Base-by-base conservation (phyloP, 1,140 invertebrate species). In the Oreohelix idahoensis region DNA sequence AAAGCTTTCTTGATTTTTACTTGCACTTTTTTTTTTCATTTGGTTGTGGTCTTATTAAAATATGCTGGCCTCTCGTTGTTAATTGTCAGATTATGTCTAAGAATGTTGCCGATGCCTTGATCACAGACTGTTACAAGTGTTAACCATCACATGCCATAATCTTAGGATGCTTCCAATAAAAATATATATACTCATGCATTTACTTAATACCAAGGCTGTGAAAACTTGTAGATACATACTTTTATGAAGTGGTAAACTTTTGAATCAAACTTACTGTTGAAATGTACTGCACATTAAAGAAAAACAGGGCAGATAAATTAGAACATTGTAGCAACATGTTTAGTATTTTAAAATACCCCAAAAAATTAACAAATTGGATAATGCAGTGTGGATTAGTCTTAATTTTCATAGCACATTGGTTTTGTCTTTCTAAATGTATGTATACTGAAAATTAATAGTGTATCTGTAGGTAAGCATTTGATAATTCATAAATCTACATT, bases 161-260 rank as follows among this genome's bases (percentile, higher is more conserved):
- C 63, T 66, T 29, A 32, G 63, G 20, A 66, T 29, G 63, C 63
- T 66, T 66, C 63, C 63, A 66, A 66, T 29, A 32, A 29, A 66
- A 29, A 66, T 66, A 66, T 66, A 66, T 66, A 66, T 66, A 32
- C 63, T 66, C 63, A 66, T 66, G 63, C 63, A 66, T 66, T 66
- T 66, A 66, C 29, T 66, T 32, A 66, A 32, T 66, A 66, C 29
- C 17, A 17, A 66, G 63, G 63, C 63, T 66, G 63, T 66, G 63
- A 66, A 29, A 29, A 66, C n/a, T 66, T 66, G 11, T 66, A 32
- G 11, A 66, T 2, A 11, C 32, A 66, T 66, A 66, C 63, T 32
- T 66, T 32, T 2, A 2, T 66, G 63, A 66, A 66, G 29, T 58
- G 53, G 53, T 58, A 15, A 45, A 45, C 53, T 23, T 58, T 58